Percentiles rank a stretch among this genome's conserved stretches.
These are phyloP conservation scores for Oophaga sylvatica DNA, from an alignment of 2,797 vertebrate species.

Conservation along the genomic window DNA sequence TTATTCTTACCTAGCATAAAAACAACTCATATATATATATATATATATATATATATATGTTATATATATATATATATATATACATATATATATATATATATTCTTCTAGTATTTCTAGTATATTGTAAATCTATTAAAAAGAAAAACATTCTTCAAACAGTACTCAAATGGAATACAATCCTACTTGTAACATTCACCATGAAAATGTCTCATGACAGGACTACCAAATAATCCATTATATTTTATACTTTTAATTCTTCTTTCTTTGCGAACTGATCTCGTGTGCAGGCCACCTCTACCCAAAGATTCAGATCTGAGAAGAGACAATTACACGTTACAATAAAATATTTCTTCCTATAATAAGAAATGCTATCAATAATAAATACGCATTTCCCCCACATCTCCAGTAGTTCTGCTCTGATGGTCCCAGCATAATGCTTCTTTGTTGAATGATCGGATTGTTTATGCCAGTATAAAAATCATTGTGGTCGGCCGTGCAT, in stretches of 20 bases:
- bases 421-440: no score
- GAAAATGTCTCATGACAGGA: background rate
- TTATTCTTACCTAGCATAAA: background rate
- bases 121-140: background rate
- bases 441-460: no score
- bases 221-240: background rate
- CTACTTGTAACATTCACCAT: background rate
- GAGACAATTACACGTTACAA: constrained; percentile 49
- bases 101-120: background rate
- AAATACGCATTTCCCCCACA: no score
- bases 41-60: no score
- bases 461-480: no score
- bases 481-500: no score
- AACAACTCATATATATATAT: background rate
- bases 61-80: no score
- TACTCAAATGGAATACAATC: background rate
- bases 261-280: constrained; percentile 66
- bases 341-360: no score
- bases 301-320: constrained; percentile 75
- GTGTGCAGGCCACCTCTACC: constrained; percentile 72
- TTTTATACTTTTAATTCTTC: constrained; percentile 69
- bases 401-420: no score
- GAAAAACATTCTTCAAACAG: background rate
- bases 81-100: no score
- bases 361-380: no score